These are phyloP conservation scores for Agrochola macilenta DNA, from an alignment of 2,888 invertebrate species.

Conservation along the genomic window DNA sequence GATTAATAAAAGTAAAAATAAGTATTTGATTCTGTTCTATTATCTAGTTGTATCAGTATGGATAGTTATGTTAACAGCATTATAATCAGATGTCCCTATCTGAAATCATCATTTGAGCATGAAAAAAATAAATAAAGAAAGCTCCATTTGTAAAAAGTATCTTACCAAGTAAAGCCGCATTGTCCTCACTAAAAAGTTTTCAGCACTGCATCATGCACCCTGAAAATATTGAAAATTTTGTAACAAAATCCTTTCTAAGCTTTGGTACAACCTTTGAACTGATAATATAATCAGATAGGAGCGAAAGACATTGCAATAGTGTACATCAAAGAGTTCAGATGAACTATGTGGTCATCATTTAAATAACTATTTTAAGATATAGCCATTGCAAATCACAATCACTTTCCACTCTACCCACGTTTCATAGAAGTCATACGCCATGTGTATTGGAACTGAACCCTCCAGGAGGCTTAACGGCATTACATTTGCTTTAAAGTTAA, in stretches of 20 bases:
- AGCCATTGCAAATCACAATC: no score
- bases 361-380: no score
- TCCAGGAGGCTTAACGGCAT: no score
- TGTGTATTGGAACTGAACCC: no score
- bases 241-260: neutral
- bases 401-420: no score
- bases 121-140: neutral
- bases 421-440: no score
- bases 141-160: neutral
- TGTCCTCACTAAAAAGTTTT: neutral
- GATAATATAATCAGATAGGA: conserved; percentile 87
- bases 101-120: conserved; percentile 77
- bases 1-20: neutral
- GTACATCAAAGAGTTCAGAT: conserved; percentile 81
- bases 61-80: conserved; percentile 85
- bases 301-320: conserved; percentile 84
- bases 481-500: no score
- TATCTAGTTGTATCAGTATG: conserved; percentile 44
- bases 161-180: conserved; percentile 17
- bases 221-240: conserved; percentile 10
- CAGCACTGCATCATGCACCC: neutral
- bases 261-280: neutral
- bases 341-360: conserved; percentile 79
- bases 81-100: conserved; percentile 87
- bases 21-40: neutral